Base-by-base conservation (phyloP, 2,113 vertebrate genomes). In the Indicator maculatus region DNA sequence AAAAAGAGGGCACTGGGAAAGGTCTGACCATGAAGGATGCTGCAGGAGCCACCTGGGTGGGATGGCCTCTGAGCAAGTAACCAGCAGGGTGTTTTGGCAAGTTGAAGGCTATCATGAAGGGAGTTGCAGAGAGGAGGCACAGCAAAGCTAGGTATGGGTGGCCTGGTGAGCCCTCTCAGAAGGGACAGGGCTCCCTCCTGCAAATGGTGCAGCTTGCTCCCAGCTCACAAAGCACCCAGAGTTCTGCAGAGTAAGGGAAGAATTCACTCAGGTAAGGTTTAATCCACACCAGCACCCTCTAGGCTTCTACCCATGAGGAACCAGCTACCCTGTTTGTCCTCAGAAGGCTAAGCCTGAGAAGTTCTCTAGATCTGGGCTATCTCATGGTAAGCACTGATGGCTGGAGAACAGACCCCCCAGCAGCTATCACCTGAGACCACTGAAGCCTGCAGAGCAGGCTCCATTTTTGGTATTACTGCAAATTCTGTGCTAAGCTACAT, bases 141-240 rank as follows among this genome's bases (percentile, higher is more conserved):
- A 16, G 69, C 30, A 55, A 55, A 19, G n/a, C 26, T 4, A 36
- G 39, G 28, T 8, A 27, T 0, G 5, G n/a, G 31, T 21, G 31
- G 44, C 39, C 30, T 0, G 0, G 58, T 4, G 7, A n/a, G 60
- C 67, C 26, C 59, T 4, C 0, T 5, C 15, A 6, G 31, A 17
- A 53, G n/a, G 16, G 9, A 17, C 28, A 36, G 9, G 12, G 53
- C 61, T 31, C 55, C 61, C 50, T 36, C 28, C 30, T 9, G 26
- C 77, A 41, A 41, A 28, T 2, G 0, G 7, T 5, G 5, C 19
- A 17, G 20, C 44, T n/a, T 55, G 24, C 5, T 82, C 61, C 66
- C 71, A 16, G 55, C 7, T 18, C 19, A 58, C 28, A n/a, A 61
- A 53, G n/a, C 60, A 47, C 5, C 31, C 79, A 11, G 72, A 83